Conservation (phyloP, 2,888 invertebrate genomes). For the Diadegma fenestrale region DNA sequence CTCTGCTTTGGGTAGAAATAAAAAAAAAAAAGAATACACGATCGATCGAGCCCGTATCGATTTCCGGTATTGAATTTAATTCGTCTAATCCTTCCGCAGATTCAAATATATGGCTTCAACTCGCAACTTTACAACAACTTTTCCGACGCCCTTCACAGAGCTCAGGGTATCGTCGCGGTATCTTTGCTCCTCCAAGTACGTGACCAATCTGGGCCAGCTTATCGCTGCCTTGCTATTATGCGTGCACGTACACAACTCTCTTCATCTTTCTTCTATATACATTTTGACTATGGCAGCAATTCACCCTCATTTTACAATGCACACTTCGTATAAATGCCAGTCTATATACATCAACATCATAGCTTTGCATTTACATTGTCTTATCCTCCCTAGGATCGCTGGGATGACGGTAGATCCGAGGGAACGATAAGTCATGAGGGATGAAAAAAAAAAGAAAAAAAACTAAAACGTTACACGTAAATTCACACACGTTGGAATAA, state of each 20-base stretch:
- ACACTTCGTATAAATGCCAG: background rate
- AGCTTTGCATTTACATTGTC: constrained; percentile 59
- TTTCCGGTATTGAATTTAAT: background rate
- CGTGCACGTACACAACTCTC: constrained; percentile 64
- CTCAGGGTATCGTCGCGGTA: constrained; percentile 97
- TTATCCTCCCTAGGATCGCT: constrained; percentile 60
- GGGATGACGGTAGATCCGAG: constrained; percentile 68
- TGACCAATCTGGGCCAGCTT: constrained; percentile 73
- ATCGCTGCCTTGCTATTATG: constrained; percentile 60
- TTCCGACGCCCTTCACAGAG: constrained; percentile 96
- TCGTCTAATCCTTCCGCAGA: constrained; percentile 88
- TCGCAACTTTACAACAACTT: constrained; percentile 98
- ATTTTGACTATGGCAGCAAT: constrained; percentile 10
- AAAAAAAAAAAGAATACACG: background rate
- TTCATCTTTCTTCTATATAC: constrained; percentile 37
- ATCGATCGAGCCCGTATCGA: background rate
- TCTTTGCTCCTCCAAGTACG: constrained; percentile 97
- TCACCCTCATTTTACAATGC: constrained; percentile 28
- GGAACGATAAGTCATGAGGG: constrained; percentile 72
- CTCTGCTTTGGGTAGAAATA: background rate
- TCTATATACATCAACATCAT: constrained; percentile 23
- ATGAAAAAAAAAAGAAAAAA: constrained; percentile 58
- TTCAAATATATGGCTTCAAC: constrained; percentile 99
- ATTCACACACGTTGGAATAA: background rate
- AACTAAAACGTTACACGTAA: constrained; percentile 25